Base-by-base conservation (phyloP, 2,888 invertebrate species). In the Drosophila koepferae region DNA sequence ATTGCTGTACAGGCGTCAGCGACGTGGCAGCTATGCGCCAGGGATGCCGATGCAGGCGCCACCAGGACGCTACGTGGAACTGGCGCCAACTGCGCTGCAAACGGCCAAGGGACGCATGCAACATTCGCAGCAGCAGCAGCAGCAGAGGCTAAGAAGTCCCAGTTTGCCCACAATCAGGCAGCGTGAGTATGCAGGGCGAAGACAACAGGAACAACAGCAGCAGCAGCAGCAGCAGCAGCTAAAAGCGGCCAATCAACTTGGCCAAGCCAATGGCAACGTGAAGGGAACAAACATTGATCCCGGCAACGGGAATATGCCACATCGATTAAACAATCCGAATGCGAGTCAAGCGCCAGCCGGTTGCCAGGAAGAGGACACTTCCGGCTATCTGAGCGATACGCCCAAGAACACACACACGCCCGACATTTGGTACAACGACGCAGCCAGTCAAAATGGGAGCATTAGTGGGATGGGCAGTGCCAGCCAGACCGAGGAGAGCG, bases 311-410 rank as follows among this genome's bases (percentile, higher is more conserved):
- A 61, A 54, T 53, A 8, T 65, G 34, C 70, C 78, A 46, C 80
- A 89, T 90, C 90, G 90, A 83, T 78, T 89, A 82, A 91, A 91
- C 84, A 91, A 80, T 60, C 56, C 70, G 60, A 94, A 80, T 62
- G 62, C 36, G 43, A 70, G 62, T 53, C 80, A 81, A 28, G 51
- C 56, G 34, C 66, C 77, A 41, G 77, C 76, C 36, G 92, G 92
- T 92, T 92, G 92, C 89, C 94, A 94, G 61, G 96, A 96, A 89
- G 96, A 96, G 43, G 97, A 97, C 89, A 97, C 97, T 63, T 97
- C 97, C 38, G 97, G 97, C 43, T 97, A 97, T 93, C 96, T 96
- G 56, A 97, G 97, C 91, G 97, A 97, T 91, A 96, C 96, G 55
- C 92, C 92, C 63, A 95, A 95, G 89, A 94, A 95, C 70, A 88